Evolutionary conservation across 1,140 invertebrate genomes (phyloP).

Genomic region (Solenopsis fugax): DNA sequence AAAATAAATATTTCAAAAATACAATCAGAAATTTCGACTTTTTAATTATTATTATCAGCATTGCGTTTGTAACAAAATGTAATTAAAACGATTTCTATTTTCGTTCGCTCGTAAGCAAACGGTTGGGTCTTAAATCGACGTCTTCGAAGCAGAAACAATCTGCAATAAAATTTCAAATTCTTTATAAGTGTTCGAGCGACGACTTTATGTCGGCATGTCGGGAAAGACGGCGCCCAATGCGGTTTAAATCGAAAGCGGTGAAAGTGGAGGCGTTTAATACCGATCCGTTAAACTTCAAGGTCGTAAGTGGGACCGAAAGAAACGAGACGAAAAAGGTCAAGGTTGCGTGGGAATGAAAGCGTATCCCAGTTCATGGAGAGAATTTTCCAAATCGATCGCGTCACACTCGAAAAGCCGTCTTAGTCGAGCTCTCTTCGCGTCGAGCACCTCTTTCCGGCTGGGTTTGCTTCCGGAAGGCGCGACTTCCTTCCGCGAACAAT

Average conservation of each 20-base stretch:
- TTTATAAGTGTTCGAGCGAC: not conserved
- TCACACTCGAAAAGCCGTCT: constrained; percentile 44
- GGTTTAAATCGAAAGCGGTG: constrained; percentile 48
- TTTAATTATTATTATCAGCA: not conserved
- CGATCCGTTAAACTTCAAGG: constrained; percentile 35
- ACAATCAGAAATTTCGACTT: not conserved
- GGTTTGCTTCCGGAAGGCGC: not conserved
- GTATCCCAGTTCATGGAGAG: constrained; percentile 49
- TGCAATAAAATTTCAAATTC: not conserved
- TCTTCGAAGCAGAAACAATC: not conserved
- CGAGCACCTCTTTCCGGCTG: constrained; percentile 34
- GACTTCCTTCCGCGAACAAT: constrained; percentile 23
- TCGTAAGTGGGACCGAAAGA: constrained; percentile 22
- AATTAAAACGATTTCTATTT: not conserved
- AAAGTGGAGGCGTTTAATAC: constrained; percentile 35
- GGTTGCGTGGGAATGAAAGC: constrained; percentile 63
- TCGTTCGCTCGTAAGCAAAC: not conserved
- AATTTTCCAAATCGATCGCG: constrained; percentile 56
- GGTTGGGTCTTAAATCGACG: not conserved
- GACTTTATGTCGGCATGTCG: not conserved
- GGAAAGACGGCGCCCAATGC: not conserved
- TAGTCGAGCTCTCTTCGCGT: constrained; percentile 52
- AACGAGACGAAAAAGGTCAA: constrained; percentile 44
- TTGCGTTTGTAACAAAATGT: not conserved
- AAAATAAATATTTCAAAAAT: not conserved